phyloP scores from a whole-genome alignment of 1,140 invertebrate species.

The Panagrolaimus sp. region DNA sequence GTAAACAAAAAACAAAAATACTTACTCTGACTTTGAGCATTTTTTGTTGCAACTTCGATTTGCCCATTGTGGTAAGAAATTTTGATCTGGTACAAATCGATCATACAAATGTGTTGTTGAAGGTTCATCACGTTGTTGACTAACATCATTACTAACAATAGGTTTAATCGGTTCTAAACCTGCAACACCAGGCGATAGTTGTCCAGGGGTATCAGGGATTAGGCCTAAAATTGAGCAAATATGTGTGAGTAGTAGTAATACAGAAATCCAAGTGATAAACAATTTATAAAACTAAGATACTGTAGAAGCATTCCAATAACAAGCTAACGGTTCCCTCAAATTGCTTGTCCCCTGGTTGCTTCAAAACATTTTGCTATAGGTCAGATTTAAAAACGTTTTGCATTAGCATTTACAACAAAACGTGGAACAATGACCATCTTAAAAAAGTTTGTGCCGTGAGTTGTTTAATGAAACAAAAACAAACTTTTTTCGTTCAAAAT shows the following conservation, averaged over 20 bases:
- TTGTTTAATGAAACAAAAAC: no score
- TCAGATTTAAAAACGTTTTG: not conserved
- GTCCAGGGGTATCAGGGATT: not conserved
- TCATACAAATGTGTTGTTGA: not conserved
- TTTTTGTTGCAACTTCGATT: not conserved
- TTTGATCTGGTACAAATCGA: not conserved
- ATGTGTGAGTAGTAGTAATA: not conserved
- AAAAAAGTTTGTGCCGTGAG: no score
- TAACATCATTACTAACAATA: not conserved
- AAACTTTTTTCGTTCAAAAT: no score
- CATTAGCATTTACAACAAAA: not conserved
- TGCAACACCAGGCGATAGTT: not conserved
- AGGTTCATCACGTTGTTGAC: not conserved
- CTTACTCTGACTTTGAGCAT: conserved; percentile 7
- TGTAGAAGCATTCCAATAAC: conserved; percentile 1
- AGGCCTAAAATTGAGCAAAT: not conserved
- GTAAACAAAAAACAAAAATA: conserved; percentile 13
- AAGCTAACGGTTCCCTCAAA: not conserved
- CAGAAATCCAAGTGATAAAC: not conserved
- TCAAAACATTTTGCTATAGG: not conserved
- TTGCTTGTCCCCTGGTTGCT: not conserved
- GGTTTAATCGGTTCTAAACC: not conserved
- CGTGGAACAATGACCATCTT: not conserved
- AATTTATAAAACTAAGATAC: not conserved
- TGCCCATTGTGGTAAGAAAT: not conserved